phyloP scores from a whole-genome alignment of 2,888 invertebrate genomes.

The Megalurothrips usitatus region DNA sequence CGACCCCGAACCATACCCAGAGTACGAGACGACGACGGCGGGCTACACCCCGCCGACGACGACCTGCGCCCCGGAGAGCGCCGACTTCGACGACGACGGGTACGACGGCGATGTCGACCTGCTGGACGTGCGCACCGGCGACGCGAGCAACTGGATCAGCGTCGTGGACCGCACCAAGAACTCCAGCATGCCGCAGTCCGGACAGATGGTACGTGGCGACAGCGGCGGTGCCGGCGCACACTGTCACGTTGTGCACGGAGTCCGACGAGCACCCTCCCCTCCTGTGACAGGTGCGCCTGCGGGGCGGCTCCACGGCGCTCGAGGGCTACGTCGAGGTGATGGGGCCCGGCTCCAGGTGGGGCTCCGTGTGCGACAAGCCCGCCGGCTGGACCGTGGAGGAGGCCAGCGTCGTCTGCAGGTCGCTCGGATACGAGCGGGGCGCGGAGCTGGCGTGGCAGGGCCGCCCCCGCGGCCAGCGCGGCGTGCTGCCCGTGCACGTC shows the following conservation, averaged over 20 bases:
- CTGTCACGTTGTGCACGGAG: background rate
- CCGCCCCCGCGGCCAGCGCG: constrained; percentile 41
- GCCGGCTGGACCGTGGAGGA: constrained; percentile 50
- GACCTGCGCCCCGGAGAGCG: background rate
- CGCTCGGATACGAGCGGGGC: constrained; percentile 50
- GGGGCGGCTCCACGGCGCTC: constrained; percentile 47
- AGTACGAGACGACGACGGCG: background rate
- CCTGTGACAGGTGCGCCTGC: constrained; percentile 44
- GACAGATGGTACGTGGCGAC: background rate
- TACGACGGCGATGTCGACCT: background rate
- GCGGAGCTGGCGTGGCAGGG: constrained; percentile 51
- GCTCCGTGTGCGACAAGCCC: constrained; percentile 50
- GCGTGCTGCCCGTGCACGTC: constrained; percentile 38
- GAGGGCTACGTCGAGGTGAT: constrained; percentile 50
- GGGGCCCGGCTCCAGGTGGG: constrained; percentile 48
- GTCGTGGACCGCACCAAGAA: constrained; percentile 26
- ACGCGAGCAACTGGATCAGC: background rate
- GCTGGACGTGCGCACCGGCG: constrained; percentile 11
- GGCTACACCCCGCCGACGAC: background rate
- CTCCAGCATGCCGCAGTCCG: constrained; percentile 21
- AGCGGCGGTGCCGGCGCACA: too few relatives aligned
- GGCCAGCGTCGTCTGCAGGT: constrained; percentile 51
- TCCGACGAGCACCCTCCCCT: background rate
- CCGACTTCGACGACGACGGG: background rate
- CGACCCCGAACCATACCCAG: too few relatives aligned